A percentile compares a stretch with the other conserved stretches of the same genome.
Evolutionary conservation across 2,888 invertebrate species (phyloP).

Genomic region (Phoronis australis): DNA sequence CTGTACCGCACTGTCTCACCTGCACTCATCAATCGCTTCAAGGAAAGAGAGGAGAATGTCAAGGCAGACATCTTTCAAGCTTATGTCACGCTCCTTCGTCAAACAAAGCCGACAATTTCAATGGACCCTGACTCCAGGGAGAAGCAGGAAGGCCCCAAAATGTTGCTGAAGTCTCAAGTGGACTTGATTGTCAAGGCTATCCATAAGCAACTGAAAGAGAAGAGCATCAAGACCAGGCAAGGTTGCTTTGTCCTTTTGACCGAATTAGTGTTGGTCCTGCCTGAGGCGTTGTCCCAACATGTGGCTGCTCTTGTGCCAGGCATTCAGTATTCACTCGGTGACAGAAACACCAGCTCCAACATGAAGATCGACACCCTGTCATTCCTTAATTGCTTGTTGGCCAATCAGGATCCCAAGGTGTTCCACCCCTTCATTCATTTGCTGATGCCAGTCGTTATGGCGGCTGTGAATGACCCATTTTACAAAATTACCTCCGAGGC

Average conservation of each 20-base stretch:
- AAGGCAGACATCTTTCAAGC: constrained; percentile 97
- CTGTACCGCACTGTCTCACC: constrained; percentile 87
- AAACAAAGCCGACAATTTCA: constrained; percentile 68
- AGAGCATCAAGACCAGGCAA: constrained; percentile 62
- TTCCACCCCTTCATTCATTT: constrained; percentile 48
- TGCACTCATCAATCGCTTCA: constrained; percentile 84
- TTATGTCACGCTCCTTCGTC: constrained; percentile 84
- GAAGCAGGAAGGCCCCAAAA: constrained; percentile 51
- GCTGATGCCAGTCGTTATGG: too few relatives aligned
- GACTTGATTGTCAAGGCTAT: constrained; percentile 80
- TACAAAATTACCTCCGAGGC: constrained; percentile 99
- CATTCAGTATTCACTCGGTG: constrained; percentile 80
- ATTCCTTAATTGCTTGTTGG: constrained; percentile 79
- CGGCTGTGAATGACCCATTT: constrained; percentile 89
- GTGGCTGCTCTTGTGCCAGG: constrained; percentile 81
- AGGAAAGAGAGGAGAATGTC: constrained; percentile 98
- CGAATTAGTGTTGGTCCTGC: constrained; percentile 81
- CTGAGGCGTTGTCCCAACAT: constrained; percentile 80
- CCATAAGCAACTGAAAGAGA: constrained; percentile 70
- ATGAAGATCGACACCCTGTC: constrained; percentile 91
- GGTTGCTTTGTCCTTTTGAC: constrained; percentile 86
- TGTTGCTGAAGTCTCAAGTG: constrained; percentile 59
- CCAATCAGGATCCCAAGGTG: constrained; percentile 66
- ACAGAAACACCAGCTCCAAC: constrained; percentile 90
- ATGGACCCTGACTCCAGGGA: constrained; percentile 53